A percentile compares a stretch with the other conserved stretches of the same genome.
These are phyloP conservation scores for Clarias fuscus DNA, from an alignment of 2,797 vertebrate genomes.

Conservation along the genomic window DNA sequence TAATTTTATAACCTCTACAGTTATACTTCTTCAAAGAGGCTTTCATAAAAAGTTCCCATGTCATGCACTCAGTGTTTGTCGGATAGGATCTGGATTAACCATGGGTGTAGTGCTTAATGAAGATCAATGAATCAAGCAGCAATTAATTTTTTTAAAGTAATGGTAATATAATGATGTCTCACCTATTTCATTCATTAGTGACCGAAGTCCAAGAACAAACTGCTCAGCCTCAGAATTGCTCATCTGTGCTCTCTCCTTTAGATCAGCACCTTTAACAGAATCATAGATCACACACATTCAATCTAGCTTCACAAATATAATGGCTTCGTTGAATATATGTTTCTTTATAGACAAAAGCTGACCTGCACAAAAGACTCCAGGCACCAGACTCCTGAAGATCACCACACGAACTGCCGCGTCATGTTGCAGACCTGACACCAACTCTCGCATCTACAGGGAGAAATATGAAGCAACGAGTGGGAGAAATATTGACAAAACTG, in stretches of 20 bases:
- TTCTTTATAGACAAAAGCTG: conserved; percentile 39
- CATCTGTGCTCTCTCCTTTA: conserved; percentile 92
- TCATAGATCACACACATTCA: neutral
- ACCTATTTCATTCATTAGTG: conserved; percentile 93
- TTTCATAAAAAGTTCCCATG: neutral
- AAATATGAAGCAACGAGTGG: conserved; percentile 9
- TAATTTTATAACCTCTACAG: neutral
- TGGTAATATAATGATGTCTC: conserved; percentile 48
- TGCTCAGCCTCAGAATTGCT: conserved; percentile 77
- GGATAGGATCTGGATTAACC: neutral
- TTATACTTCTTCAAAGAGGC: neutral
- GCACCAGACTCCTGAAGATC: conserved; percentile 86
- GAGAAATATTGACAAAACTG: conserved; percentile 27
- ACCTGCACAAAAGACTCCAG: conserved; percentile 95
- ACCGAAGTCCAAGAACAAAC: conserved; percentile 86
- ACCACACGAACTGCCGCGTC: conserved; percentile 81
- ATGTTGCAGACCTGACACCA: conserved; percentile 75
- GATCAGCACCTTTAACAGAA: conserved; percentile 68
- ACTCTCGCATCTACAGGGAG: conserved; percentile 76
- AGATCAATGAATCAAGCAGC: neutral
- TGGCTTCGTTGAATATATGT: neutral
- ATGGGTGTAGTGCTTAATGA: neutral
- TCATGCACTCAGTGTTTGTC: neutral
- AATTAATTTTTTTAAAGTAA: neutral
- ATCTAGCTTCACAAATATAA: neutral